Conservation (phyloP, 2,113 vertebrate genomes). For the Chitala chitala region DNA sequence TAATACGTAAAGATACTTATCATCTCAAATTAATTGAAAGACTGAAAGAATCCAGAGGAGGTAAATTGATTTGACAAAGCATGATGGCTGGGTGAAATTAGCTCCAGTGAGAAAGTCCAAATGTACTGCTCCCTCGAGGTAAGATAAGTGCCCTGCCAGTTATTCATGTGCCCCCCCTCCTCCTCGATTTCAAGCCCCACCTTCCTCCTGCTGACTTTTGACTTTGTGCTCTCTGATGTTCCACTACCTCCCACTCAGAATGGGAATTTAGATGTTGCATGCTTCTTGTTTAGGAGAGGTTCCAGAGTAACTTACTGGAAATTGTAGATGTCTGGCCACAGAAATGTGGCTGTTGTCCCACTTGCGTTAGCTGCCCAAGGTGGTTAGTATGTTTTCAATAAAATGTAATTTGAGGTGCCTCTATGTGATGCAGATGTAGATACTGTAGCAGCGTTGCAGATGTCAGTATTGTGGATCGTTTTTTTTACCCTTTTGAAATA, state of each 20-base stretch:
- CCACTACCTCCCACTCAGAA: neutral
- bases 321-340: neutral
- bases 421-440: constrained; percentile 10
- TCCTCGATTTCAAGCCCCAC: neutral
- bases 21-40: constrained; percentile 23
- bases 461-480: neutral
- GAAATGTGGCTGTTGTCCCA: neutral
- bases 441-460: neutral
- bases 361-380: neutral
- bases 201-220: neutral
- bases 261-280: neutral
- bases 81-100: constrained; percentile 15
- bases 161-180: neutral
- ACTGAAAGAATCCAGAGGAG: constrained; percentile 15
- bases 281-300: neutral
- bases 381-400: constrained; percentile 5
- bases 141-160: neutral
- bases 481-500: neutral
- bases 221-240: neutral
- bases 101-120: neutral
- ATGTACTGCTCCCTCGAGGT: neutral
- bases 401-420: constrained; percentile 9
- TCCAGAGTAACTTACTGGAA: neutral
- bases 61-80: constrained; percentile 23
- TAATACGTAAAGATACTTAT: constrained; percentile 26